Evolutionary conservation across 2,113 vertebrate species (phyloP), one percentile per base, ranked within the genome.

Genomic region (Eublepharis macularius): DNA sequence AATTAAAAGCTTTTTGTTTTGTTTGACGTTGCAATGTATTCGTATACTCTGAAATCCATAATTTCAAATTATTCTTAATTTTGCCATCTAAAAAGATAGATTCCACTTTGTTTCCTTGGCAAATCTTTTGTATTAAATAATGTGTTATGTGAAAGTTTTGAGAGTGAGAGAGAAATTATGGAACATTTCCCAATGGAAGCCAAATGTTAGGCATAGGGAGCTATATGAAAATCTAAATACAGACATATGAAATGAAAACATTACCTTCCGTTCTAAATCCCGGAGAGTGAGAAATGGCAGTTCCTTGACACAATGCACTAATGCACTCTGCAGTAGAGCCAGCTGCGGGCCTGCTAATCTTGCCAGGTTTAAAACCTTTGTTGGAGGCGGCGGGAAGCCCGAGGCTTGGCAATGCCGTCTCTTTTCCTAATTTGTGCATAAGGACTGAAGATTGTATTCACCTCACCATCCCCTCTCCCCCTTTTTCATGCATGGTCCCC

Each of bases 191-290:
- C 65, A 32, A 12, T 2, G 90, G n/a, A 82, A 89, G 9, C 1
- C 17, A 82, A 75, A 72, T 87, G 83, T 87, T 76, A 90, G 34
- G 76, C 34, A 83, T 11, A 86, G 60, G 41, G 1, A 45, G 3
- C 0, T 1, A 32, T 14, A 16, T 1, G 8, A 77, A 92, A 81
- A 24, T 36, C 57, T 86, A 92, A 91, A 57, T 69, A 49, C 24
- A 87, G 4, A 2, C 54, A 34, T 54, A 6, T 2, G 6, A n/a
- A 24, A 80, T 47, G 74, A 84, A 92, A 90, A 76, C 19, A 16
- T 81, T 39, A 19, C 70, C 8, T 9, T 88, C 4, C 47, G 4
- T 66, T 88, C 91, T 83, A 65, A 45, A 54, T 63, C 45, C 81
- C 68, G 51, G 65, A 57, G 5, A 32, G 87, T 70, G 85, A 51